A percentile compares a stretch with the other conserved stretches of the same genome.
Conservation (phyloP, 2,113 vertebrate species). For the Caranx melampygus region DNA sequence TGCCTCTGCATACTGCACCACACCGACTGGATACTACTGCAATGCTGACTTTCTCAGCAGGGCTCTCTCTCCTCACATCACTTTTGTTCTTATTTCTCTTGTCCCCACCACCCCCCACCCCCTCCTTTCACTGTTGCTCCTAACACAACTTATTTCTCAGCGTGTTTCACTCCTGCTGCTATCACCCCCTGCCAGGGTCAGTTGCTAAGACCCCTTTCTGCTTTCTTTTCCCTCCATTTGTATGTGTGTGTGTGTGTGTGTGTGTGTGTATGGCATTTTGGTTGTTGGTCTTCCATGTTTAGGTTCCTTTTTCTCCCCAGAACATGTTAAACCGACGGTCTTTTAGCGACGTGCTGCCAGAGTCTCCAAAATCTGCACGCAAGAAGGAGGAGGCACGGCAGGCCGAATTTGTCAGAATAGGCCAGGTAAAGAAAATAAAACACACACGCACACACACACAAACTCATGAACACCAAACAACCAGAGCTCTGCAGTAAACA, state of each 20-base stretch:
- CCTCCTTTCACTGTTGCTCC: slow-evolving; percentile 22
- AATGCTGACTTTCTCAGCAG: slow-evolving; percentile 75
- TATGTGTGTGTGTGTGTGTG: neutral
- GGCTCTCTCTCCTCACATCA: slow-evolving; percentile 51
- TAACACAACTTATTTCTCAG: slow-evolving; percentile 19
- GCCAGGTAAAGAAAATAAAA: slow-evolving; percentile 86
- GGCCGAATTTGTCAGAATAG: slow-evolving; percentile 96
- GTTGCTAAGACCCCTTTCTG: slow-evolving; percentile 64
- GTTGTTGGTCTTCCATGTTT: slow-evolving; percentile 59
- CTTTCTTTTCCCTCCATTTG: slow-evolving; percentile 46
- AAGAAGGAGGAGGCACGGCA: slow-evolving; percentile 99
- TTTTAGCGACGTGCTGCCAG: slow-evolving; percentile 97
- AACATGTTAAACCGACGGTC: slow-evolving; percentile 98
- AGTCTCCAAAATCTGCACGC: slow-evolving; percentile 96
- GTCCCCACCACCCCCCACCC: neutral
- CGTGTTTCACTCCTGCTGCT: slow-evolving; percentile 38
- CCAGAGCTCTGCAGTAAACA: slow-evolving; percentile 7
- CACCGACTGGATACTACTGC: slow-evolving; percentile 67
- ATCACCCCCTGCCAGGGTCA: slow-evolving; percentile 50
- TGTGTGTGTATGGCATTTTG: slow-evolving; percentile 38
- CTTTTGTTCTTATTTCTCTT: slow-evolving; percentile 39
- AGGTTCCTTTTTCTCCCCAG: slow-evolving; percentile 89
- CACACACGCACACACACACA: neutral
- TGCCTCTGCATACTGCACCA: slow-evolving; percentile 69
- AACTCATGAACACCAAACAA: neutral